Evolutionary conservation across 2,888 invertebrate species (phyloP), one percentile per base, ranked within the genome.

Genomic region (Cosmopolites sordidus): DNA sequence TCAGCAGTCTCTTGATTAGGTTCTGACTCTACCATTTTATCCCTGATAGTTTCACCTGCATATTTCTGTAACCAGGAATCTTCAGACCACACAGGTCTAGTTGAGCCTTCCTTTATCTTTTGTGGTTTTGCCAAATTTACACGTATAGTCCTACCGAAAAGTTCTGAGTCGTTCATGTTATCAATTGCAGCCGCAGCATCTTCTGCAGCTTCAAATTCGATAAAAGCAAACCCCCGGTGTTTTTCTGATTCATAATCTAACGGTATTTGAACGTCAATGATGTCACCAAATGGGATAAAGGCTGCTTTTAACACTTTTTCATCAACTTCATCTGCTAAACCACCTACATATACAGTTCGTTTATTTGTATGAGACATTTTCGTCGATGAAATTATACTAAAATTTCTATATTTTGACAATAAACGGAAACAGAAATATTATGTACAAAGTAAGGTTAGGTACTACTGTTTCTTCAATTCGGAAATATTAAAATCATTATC

Each of bases 161-260:
- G 77, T 74, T 99, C 99, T 0, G 96, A 91, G 72, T 99, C 97
- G 77, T 99, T 96, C 98, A 99, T 97, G 69, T 99, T 99, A 74
- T 99, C 98, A 65, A 99, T 97, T 42, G 98, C 97, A 27, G 96
- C 92, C 8, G 92, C 89, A n/a, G 98, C 97, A 82, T 99, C 99
- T 77, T 98, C 98, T 6, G 92, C 88, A 61, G 85, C 82, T 76
- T 99, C 99, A 77, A 94, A 99, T 76, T 99, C 99, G 60, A 99
- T 88, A 72, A 99, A 99, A 0, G 97, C 96, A 77, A 97, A 99
- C n/a, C 97, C 97, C 68, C 97, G 80, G 69, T 98, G 97, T 69
- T 94, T 95, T 69, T 97, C 95, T 48, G 89, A 86, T 75, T 98
- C 96, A 78, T 97, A 99, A 77, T 99, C 99, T 44, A 98, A 78